phyloP scores from a whole-genome alignment of 2,113 vertebrate genomes.

The Seriola quinqueradiata region DNA sequence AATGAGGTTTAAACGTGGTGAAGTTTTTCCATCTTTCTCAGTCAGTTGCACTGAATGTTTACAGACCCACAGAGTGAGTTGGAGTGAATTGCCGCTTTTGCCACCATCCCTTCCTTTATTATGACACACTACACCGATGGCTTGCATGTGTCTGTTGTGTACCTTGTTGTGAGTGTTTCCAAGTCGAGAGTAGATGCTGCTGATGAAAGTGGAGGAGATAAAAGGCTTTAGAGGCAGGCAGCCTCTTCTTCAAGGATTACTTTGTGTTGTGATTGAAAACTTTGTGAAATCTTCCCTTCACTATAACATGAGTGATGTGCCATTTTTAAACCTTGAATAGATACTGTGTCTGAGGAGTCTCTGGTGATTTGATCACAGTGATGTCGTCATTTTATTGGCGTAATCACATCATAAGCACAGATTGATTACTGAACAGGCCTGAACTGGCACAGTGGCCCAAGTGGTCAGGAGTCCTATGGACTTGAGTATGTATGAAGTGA shows the following conservation, averaged over 20 bases:
- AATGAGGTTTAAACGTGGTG: no score
- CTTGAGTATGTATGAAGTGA: no score
- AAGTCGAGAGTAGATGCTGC: neutral
- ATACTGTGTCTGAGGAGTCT: neutral
- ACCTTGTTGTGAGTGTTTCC: neutral
- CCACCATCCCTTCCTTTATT: neutral
- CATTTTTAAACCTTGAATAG: neutral
- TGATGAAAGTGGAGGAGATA: neutral
- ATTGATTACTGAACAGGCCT: no score
- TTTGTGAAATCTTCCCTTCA: neutral
- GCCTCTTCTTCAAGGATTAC: neutral
- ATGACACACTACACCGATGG: neutral
- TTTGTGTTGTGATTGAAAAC: neutral
- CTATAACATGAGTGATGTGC: neutral
- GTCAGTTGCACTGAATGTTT: neutral
- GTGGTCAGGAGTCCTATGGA: no score
- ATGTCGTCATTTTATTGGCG: no score
- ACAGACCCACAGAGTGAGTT: neutral
- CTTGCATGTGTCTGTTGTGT: neutral
- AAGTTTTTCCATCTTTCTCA: no score
- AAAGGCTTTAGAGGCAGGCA: neutral
- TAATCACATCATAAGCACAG: no score
- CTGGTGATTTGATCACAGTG: neutral
- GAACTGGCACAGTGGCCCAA: no score
- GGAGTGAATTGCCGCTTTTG: neutral